Base-by-base conservation (phyloP, 2,797 vertebrate genomes). In the Somateria mollissima region DNA sequence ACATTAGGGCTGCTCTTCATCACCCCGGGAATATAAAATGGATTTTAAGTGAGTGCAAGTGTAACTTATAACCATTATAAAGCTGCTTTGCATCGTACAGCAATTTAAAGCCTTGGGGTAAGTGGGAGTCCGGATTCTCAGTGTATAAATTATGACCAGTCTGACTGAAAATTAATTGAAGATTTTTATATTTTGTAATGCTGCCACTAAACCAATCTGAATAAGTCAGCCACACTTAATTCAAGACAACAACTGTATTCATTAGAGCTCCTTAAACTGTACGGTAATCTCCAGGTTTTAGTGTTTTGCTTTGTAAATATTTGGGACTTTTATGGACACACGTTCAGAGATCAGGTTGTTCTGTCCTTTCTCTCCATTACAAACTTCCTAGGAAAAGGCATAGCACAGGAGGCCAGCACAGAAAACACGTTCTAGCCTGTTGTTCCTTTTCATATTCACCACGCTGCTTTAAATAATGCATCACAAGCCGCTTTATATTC, bases 391-490 rank as follows among this genome's bases (percentile, higher is more conserved):
- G 72, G 75, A 92, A 84, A 92, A 92, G 53, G 51, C 69, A 53
- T 15, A 80, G 85, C 57, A 61, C 45, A 86, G 45, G 67, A 84
- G 56, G 47, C 90, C 60, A 84, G 61, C 61, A 54, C 80, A 67
- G 60, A 89, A 94, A 94, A 64, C 60, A 79, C 36, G 53, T 87
- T 95, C 43, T 36, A 25, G 28, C 58, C 60, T 34, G 27, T 79
- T 82, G 56, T 32, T 87, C 45, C 41, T 84, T 85, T 85, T 93
- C 86, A 65, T 73, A 72, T 56, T 89, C 39, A 11, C 41, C 77
- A 11, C 72, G 39, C 34, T 96, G 67, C 78, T 93, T 94, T 91
- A 95, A 94, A 96, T 87, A 91, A 95, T 80, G 73, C n/a, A 83
- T 94, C 70, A 60, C 67, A 83, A 58, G 21, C 76, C 69, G 74